Base-by-base conservation (phyloP, 2,113 vertebrate genomes). In the Coreoperca whiteheadi region DNA sequence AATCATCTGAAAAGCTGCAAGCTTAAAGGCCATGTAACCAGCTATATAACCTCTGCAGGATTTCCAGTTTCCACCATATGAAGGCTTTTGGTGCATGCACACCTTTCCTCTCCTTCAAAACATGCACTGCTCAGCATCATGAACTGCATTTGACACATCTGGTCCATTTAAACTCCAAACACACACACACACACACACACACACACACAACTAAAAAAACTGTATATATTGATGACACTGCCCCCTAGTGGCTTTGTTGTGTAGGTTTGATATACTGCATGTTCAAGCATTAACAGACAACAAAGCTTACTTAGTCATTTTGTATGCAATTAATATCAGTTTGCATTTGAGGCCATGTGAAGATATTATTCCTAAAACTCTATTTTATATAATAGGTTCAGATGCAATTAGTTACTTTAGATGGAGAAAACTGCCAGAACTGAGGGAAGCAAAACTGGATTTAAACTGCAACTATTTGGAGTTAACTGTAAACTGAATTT, bases 201-300 rank as follows among this genome's bases (percentile, higher is more conserved):
- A 63, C 8, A 11, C n/a, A 41, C 8, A 41, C 25, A 4, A 34
- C 32, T 34, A 34, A 34, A 34, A 23, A 21, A n/a, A 60, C 16
- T 4, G 25, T 10, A 28, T 7, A 41, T 3, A 66, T 23, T 77
- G 68, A 70, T 23, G 10, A 51, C 50, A 82, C 41, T 23, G 16
- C 56, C 77, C 23, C 56, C 60, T 72, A n/a, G 59, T 85, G 64
- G 32, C 21, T 67, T 8, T 60, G 16, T 21, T 50, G 15, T 30
- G 39, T 21, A 32, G 3, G 23, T 30, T 30, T 15, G 4, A 68
- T 18, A 59, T 0, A 34, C 32, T 34, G 32, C 5, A 67, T 3
- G 4, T 14, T 18, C 2, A 34, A 16, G 61, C 3, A 20, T 32
- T 6, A 48, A 46, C 25, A 66, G 6, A 80, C 7, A 63, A 57